phyloP scores from a whole-genome alignment of 2,888 invertebrate species.

The Leptinotarsa tumamoca region DNA sequence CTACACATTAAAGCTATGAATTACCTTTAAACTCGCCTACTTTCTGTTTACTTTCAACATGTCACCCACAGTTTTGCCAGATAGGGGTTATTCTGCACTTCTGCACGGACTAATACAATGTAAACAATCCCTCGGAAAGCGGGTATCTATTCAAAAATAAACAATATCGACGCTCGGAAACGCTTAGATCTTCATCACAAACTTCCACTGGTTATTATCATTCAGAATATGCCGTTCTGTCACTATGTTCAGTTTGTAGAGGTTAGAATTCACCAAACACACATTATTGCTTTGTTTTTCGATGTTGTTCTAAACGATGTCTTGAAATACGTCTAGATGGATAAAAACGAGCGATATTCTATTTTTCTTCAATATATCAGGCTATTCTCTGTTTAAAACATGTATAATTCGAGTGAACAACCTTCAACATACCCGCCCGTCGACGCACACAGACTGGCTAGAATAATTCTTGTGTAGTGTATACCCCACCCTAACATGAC shows the following conservation, averaged over 20 bases:
- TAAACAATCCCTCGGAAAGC: slow-evolving; percentile 33
- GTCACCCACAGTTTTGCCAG: slow-evolving; percentile 46
- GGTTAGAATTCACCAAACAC: slow-evolving; percentile 52
- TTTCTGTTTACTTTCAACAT: slow-evolving; percentile 48
- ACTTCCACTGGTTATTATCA: slow-evolving; percentile 26
- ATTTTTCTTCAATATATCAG: slow-evolving; percentile 25
- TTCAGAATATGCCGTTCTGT: slow-evolving; percentile 41
- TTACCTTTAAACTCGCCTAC: slow-evolving; percentile 52
- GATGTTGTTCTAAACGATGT: slow-evolving; percentile 33
- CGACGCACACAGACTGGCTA: slow-evolving; percentile 44
- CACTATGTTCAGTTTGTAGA: slow-evolving; percentile 51
- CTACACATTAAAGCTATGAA: slow-evolving; percentile 30
- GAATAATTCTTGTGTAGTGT: slow-evolving; percentile 37
- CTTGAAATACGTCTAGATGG: slow-evolving; percentile 22
- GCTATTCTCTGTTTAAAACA: slow-evolving; percentile 35
- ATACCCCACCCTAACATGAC: slow-evolving; percentile 55
- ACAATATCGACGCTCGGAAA: slow-evolving; percentile 16
- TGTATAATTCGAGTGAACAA: slow-evolving; percentile 25
- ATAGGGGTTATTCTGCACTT: slow-evolving; percentile 46
- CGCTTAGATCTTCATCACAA: slow-evolving; percentile 28
- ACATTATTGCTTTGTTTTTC: slow-evolving; percentile 40
- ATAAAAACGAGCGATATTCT: slow-evolving; percentile 20
- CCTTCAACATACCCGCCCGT: slow-evolving; percentile 32
- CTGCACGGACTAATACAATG: slow-evolving; percentile 43
- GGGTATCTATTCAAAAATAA: slow-evolving; percentile 18